Percentiles rank a stretch among this genome's conserved stretches.
These are phyloP conservation scores for Marisa cornuarietis DNA, from an alignment of 1,140 invertebrate genomes.

Conservation along the genomic window DNA sequence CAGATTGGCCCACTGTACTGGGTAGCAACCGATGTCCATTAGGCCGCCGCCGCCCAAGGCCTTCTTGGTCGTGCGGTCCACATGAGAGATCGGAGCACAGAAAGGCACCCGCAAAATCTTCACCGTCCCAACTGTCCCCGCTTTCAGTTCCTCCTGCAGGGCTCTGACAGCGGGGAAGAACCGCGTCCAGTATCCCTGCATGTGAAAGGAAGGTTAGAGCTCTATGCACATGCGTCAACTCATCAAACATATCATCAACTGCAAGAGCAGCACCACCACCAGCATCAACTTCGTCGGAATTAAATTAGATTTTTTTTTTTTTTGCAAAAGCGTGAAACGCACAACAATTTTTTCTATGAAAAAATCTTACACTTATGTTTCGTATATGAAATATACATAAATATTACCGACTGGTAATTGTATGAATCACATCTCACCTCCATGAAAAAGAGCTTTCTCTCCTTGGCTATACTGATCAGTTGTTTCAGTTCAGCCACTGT, in stretches of 20 bases:
- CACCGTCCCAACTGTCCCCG: slow-evolving; percentile 77
- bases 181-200: slow-evolving; percentile 80
- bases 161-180: slow-evolving; percentile 78
- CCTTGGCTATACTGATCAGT: slow-evolving; percentile 57
- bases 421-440: slow-evolving; percentile 67
- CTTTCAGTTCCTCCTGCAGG: slow-evolving; percentile 69
- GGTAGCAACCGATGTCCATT: slow-evolving; percentile 85
- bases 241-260: too few species aligned
- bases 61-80: slow-evolving; percentile 72
- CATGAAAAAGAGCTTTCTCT: slow-evolving; percentile 78
- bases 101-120: slow-evolving; percentile 73
- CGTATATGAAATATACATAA: neutral
- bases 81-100: slow-evolving; percentile 70
- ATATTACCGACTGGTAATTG: neutral
- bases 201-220: too few species aligned
- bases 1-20: slow-evolving; percentile 78
- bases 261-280: too few species aligned
- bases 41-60: slow-evolving; percentile 81
- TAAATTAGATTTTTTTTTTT: too few species aligned
- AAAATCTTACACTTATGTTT: too few species aligned
- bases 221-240: too few species aligned
- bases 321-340: too few species aligned
- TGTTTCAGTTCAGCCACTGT: slow-evolving; percentile 69
- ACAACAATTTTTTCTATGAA: too few species aligned
- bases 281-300: too few species aligned